Percentiles rank a stretch among this genome's conserved stretches.
Evolutionary conservation across 2,797 vertebrate genomes (phyloP).

Genomic region (Sebastolobus altivelis): DNA sequence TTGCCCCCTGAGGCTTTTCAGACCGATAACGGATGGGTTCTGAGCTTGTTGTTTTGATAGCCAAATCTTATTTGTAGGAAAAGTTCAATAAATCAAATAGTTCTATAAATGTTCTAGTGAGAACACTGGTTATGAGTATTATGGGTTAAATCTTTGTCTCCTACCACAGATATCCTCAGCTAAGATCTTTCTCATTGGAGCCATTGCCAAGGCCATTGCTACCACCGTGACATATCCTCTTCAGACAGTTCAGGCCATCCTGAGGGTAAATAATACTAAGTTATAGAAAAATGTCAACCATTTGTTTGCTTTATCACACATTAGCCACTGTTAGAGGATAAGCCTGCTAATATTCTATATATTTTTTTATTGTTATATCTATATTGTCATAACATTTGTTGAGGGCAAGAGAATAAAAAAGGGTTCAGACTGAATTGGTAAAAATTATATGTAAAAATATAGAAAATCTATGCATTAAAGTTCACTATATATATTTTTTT

Average conservation of each 20-base stretch:
- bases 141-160: conserved; percentile 21
- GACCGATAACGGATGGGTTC: too few species aligned
- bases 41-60: too few species aligned
- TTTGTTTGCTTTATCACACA: not conserved
- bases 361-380: not conserved
- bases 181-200: conserved; percentile 88
- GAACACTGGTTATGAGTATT: not conserved
- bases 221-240: conserved; percentile 88
- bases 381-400: not conserved
- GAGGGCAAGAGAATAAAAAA: conserved; percentile 1
- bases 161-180: conserved; percentile 83
- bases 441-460: not conserved
- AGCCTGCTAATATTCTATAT: not conserved
- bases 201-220: conserved; percentile 87
- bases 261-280: conserved; percentile 79
- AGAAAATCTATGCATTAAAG: not conserved
- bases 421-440: not conserved
- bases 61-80: too few species aligned
- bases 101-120: not conserved
- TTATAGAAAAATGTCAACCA: too few species aligned
- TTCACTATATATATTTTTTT: not conserved
- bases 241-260: conserved; percentile 87
- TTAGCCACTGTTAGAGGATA: not conserved
- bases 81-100: not conserved
- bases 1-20: too few species aligned